Conservation (phyloP, 2,888 invertebrate species). For the Drosophila affinis region DNA sequence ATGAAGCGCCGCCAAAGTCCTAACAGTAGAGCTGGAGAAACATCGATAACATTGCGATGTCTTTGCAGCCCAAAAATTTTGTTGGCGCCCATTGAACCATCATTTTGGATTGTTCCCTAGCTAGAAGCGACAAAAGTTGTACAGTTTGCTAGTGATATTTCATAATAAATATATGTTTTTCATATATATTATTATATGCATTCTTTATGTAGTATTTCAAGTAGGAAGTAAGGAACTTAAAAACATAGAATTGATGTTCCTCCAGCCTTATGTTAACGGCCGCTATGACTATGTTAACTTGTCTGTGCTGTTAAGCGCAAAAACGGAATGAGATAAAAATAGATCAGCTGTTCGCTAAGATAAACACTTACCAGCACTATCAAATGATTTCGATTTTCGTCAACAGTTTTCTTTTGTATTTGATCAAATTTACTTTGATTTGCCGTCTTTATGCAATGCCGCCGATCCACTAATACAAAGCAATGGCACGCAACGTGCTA, state of each 20-base stretch:
- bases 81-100: too few relatives aligned
- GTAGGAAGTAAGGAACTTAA: not conserved
- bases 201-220: not conserved
- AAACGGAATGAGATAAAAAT: not conserved
- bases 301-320: not conserved
- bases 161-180: too few relatives aligned
- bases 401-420: not conserved
- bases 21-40: too few relatives aligned
- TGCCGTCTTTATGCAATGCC: not conserved
- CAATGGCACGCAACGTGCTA: constrained; percentile 82
- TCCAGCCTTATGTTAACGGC: not conserved
- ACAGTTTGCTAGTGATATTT: too few relatives aligned
- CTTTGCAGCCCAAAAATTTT: too few relatives aligned
- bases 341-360: not conserved
- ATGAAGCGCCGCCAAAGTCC: too few relatives aligned
- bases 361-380: not conserved
- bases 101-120: too few relatives aligned
- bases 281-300: not conserved
- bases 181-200: too few relatives aligned
- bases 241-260: not conserved
- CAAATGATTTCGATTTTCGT: not conserved
- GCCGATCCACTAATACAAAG: not conserved
- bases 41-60: too few relatives aligned
- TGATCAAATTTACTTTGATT: not conserved
- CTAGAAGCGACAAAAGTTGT: too few relatives aligned